Conservation (phyloP, 35 echinoderm and acorn worm genomes). For the Holothuria glaberrima region DNA sequence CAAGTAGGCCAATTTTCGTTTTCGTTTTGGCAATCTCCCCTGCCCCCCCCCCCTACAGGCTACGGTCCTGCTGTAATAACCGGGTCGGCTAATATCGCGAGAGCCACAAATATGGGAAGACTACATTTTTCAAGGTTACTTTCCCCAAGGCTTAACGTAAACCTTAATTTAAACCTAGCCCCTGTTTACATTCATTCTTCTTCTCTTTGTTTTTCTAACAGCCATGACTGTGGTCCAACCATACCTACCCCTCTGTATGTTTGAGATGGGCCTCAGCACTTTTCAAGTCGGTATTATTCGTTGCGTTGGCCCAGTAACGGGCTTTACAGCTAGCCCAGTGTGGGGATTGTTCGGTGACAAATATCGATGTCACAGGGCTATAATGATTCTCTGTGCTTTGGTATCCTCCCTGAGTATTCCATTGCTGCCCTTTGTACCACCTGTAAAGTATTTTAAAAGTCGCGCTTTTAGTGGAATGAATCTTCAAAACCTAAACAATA, state of each 20-base stretch:
- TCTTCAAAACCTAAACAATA: not conserved
- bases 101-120: not conserved
- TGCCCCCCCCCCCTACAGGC: too few species aligned
- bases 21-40: too few species aligned
- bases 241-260: constrained; percentile 26
- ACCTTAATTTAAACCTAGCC: not conserved
- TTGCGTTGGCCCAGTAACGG: constrained; percentile 26
- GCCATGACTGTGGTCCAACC: constrained; percentile 3
- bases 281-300: constrained; percentile 38
- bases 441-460: not conserved
- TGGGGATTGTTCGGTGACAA: constrained; percentile 18
- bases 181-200: not conserved
- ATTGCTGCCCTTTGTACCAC: constrained; percentile 2
- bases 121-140: not conserved
- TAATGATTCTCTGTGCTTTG: constrained; percentile 7
- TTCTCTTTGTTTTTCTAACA: not conserved
- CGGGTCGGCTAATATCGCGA: too few species aligned
- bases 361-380: not conserved
- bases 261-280: constrained; percentile 2
- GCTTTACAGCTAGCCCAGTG: not conserved
- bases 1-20: too few species aligned
- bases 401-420: not conserved
- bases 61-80: too few species aligned
- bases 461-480: not conserved
- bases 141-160: too few species aligned